Evolutionary conservation across 2,797 vertebrate genomes (phyloP).

Genomic region (Monodelphis domestica): DNA sequence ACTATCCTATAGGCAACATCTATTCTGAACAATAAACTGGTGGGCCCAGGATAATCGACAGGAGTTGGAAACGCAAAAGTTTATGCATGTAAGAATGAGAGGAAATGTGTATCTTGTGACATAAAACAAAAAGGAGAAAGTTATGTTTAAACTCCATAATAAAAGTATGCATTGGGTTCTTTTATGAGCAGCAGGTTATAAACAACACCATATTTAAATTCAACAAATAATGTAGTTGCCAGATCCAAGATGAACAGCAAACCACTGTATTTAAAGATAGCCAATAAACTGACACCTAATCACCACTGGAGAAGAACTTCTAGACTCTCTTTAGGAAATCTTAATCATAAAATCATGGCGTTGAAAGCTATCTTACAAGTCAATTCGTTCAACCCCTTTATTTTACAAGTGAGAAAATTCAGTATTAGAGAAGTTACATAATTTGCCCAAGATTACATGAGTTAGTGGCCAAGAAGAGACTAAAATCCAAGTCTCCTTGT

Average conservation of each 20-base stretch:
- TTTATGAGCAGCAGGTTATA: conserved; percentile 39
- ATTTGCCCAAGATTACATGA: conserved; percentile 15
- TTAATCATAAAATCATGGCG: conserved; percentile 1
- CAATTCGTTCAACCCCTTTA: conserved; percentile 1
- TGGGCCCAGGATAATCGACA: background rate
- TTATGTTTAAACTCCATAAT: conserved; percentile 35
- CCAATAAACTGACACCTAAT: background rate
- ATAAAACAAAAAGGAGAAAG: conserved; percentile 6
- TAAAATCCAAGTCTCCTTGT: conserved; percentile 23
- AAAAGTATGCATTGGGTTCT: conserved; percentile 1
- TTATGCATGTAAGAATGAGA: background rate
- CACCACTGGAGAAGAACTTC: conserved; percentile 17
- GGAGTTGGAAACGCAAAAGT: background rate
- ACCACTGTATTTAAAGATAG: background rate
- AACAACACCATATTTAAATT: conserved; percentile 1
- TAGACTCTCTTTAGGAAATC: conserved; percentile 18
- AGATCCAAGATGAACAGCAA: conserved; percentile 31
- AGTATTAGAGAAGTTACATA: background rate
- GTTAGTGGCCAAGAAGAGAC: conserved; percentile 10
- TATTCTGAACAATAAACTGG: background rate
- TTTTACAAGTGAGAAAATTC: conserved; percentile 31
- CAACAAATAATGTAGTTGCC: conserved; percentile 13
- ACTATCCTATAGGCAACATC: background rate
- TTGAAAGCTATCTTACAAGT: conserved; percentile 13
- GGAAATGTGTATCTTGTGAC: conserved; percentile 3